Evolutionary conservation across 1,140 invertebrate species (phyloP), one percentile per base, ranked within the genome.

Genomic region (Streblospio benedicti): DNA sequence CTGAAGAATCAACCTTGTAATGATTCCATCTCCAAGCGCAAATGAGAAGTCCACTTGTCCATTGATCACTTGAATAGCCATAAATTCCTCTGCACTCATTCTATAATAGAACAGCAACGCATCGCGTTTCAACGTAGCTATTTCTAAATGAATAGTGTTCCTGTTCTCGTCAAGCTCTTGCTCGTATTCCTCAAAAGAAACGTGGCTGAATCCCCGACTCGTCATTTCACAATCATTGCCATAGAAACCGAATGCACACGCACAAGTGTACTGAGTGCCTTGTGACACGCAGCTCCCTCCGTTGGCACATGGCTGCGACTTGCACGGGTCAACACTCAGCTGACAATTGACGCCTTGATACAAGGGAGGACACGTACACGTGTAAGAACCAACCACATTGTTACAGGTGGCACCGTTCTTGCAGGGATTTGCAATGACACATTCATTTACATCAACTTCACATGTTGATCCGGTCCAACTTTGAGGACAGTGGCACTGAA

Each of bases 71-170:
- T 97, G 91, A 41, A 97, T 81, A 0, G 92, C 90, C 30, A 97
- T 83, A 71, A 95, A 96, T 72, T 95, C 91, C 28, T 90, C 88
- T 43, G 20, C 31, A 0, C 84, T 78, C 1, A 91, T 91, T 68
- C 88, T 94, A 66, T 94, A 95, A 76, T 95, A 96, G 0, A 93
- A 79, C 0, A 97, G 75, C 4, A 97, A 78, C 1, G 90, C 85
- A 73, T 93, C 85, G 0, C 84, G 82, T 74, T 92, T 92, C 0
- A 87, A 90, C 0, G 92, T 96, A 12, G 92, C 88, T 75, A 96
- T 94, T 16, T 67, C 67, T 2, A 75, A 25, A 23, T 89, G 85
- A 28, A 95, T 85, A 0, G 90, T 88, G 52, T 94, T 91, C 66
- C 94, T 90, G 72, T 93, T 93, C 1, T 87, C 84, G 69, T 93